Conservation (phyloP, 2,888 invertebrate species). For the Parelbella ahira region DNA sequence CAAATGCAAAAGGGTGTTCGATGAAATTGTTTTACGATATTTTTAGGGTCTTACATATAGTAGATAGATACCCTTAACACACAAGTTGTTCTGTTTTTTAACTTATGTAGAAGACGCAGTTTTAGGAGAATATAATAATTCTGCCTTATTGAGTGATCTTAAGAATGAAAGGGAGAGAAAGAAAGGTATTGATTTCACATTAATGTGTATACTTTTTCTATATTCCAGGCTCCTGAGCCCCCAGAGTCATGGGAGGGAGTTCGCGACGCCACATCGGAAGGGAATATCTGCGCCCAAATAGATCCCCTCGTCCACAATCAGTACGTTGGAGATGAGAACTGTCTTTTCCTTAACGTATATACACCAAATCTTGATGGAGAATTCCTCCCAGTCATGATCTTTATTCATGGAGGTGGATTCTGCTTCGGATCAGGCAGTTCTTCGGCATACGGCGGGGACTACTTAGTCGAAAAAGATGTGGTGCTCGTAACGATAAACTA, state of each 20-base stretch:
- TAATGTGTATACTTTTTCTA: no score
- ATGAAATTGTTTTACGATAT: no score
- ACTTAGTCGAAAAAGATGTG: constrained; percentile 78
- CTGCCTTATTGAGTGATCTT: no score
- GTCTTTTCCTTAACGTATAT: constrained; percentile 85
- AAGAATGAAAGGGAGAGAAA: no score
- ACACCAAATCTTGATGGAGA: constrained; percentile 78
- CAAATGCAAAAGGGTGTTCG: no score
- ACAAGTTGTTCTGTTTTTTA: no score
- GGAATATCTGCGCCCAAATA: constrained; percentile 81
- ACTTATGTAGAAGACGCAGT: no score
- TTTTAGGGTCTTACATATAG: no score
- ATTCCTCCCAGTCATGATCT: constrained; percentile 79
- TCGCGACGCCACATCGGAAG: constrained; percentile 82
- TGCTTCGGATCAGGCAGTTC: constrained; percentile 75
- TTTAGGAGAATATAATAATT: no score
- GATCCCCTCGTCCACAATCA: constrained; percentile 57
- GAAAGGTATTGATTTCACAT: no score
- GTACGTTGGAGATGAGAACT: constrained; percentile 82
- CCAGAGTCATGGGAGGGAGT: constrained; percentile 79
- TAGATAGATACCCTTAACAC: no score
- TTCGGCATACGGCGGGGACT: constrained; percentile 70
- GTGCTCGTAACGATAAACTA: constrained; percentile 80
- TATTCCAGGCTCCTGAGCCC: constrained; percentile 79
- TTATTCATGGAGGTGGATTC: constrained; percentile 79